Evolutionary conservation across 2,888 invertebrate species (phyloP).

Genomic region (Thereva nobilitata): DNA sequence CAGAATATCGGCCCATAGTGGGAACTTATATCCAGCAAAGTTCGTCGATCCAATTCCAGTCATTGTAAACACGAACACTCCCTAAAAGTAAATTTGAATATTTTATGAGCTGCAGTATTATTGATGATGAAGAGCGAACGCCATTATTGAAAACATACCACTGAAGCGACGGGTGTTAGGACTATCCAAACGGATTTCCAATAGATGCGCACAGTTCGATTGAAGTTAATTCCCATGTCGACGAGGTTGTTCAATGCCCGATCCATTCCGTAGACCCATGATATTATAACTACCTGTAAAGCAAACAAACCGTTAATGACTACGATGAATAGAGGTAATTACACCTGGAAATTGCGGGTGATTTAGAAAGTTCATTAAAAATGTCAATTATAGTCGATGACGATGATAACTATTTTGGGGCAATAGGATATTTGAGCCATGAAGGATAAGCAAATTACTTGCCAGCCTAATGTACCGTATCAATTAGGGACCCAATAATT

Average conservation of each 20-base stretch:
- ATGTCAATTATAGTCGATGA: constrained; percentile 2
- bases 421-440: neutral
- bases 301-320: constrained; percentile 31
- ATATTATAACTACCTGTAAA: constrained; percentile 62
- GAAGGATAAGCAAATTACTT: constrained; percentile 6
- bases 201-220: constrained; percentile 63
- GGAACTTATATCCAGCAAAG: constrained; percentile 71
- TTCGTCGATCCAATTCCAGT: constrained; percentile 66
- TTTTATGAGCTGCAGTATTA: constrained; percentile 10
- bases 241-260: constrained; percentile 64
- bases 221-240: constrained; percentile 69
- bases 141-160: constrained; percentile 63
- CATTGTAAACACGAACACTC: constrained; percentile 74
- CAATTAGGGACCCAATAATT: constrained; percentile 2
- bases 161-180: constrained; percentile 68
- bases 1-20: constrained; percentile 69
- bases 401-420: constrained; percentile 12
- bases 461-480: constrained; percentile 2
- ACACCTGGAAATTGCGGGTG: constrained; percentile 11
- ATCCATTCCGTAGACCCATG: constrained; percentile 72
- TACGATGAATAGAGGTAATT: constrained; percentile 27
- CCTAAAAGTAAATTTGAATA: constrained; percentile 60
- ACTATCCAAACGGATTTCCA: constrained; percentile 77
- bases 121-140: neutral
- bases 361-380: constrained; percentile 25